These are phyloP conservation scores for Megaceryle torquata DNA, from an alignment of 2,113 vertebrate genomes.

Conservation along the genomic window DNA sequence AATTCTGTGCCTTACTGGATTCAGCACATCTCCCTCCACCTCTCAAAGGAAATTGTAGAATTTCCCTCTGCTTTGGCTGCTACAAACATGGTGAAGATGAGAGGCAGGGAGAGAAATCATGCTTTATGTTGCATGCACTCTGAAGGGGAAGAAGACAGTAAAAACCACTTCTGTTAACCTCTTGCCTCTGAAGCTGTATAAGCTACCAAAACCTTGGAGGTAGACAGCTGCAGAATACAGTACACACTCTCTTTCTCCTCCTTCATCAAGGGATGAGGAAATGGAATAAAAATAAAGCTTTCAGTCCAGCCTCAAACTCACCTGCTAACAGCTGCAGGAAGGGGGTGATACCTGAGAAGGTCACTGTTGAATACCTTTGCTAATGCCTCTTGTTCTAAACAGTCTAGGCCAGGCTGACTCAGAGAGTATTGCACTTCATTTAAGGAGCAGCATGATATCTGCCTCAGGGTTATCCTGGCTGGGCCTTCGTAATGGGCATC, in stretches of 20 bases:
- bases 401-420: background rate
- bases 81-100: background rate
- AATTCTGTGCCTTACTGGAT: background rate
- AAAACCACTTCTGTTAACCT: background rate
- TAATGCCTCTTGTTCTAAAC: background rate
- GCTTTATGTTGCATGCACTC: background rate
- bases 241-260: background rate
- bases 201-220: background rate
- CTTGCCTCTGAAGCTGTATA: background rate
- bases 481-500: background rate
- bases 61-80: background rate
- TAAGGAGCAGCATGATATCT: background rate
- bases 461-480: background rate
- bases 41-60: background rate
- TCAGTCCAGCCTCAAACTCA: background rate
- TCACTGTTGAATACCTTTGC: background rate
- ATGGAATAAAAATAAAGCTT: background rate
- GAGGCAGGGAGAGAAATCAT: accelerated
- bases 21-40: background rate
- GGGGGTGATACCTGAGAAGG: background rate
- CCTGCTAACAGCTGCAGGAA: background rate
- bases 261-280: background rate
- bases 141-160: background rate
- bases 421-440: background rate
- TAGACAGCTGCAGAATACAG: background rate